These are phyloP conservation scores for Homarus americanus DNA, from an alignment of 1,140 invertebrate species.

Conservation along the genomic window DNA sequence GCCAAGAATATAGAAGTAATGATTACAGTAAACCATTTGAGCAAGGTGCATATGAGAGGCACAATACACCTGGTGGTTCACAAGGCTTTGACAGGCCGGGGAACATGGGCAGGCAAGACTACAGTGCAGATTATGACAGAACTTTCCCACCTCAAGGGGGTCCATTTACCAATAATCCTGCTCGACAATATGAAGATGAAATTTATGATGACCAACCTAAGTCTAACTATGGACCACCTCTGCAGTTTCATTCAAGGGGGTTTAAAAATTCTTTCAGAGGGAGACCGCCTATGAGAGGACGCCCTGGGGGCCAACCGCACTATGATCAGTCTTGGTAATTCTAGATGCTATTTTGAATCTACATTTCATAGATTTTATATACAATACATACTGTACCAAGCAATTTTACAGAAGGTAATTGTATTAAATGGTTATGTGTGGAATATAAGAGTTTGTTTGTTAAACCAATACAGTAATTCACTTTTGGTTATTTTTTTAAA, in stretches of 20 bases:
- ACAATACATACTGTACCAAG: not conserved
- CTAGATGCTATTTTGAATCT: not conserved
- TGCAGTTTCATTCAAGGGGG: not conserved
- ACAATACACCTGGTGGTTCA: not conserved
- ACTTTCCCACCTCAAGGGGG: not conserved
- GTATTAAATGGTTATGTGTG: not conserved
- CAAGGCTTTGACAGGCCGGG: not conserved
- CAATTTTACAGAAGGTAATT: not conserved
- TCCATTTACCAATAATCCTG: conserved; percentile 2
- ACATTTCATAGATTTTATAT: not conserved
- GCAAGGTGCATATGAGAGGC: not conserved
- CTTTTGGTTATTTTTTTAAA: not conserved
- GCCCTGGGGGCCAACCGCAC: not conserved
- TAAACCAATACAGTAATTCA: not conserved
- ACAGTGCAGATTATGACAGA: not conserved
- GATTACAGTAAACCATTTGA: conserved; percentile 15
- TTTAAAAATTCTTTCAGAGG: not conserved
- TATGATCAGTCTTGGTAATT: conserved; percentile 14
- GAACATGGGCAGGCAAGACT: not conserved
- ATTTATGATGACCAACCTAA: not conserved
- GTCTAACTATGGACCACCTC: not conserved
- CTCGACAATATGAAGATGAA: not conserved
- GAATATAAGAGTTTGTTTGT: not conserved
- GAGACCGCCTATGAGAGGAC: not conserved
- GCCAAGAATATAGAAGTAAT: not conserved